Evolutionary conservation across 1,140 invertebrate genomes (phyloP), one percentile per base, ranked within the genome.

Genomic region (Pseudoatta argentina): DNA sequence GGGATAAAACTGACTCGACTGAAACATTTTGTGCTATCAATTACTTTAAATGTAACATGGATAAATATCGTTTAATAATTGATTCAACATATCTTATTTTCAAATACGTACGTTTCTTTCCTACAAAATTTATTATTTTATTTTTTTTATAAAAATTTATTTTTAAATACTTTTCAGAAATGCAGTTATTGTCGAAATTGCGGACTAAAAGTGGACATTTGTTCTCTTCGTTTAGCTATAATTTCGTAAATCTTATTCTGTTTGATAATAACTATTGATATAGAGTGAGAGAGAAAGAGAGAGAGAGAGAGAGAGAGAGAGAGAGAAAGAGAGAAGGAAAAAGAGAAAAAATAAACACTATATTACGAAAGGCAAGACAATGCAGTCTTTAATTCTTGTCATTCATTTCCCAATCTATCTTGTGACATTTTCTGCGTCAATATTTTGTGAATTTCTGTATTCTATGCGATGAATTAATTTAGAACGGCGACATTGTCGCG

Each of bases 381-480:
- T 72, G 39, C 2, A 82, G 24, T 83, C 69, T 83, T 75, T 61
- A 64, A 48, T 48, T 69, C 57, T 67, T 30, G 24, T 51, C 66
- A 71, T n/a, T 44, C 34, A 30, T 24, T 21, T 27, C 24, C 55
- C 24, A 61, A 39, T 61, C 8, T 61, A 59, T 18, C 24, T 12
- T 21, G 18, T 27, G 24, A 61, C n/a, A 75, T 75, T 39, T 48
- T 24, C 39, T 27, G 44, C n/a, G 39, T 73, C 53, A 83, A 75
- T 83, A 83, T 83, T 83, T 83, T 59, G 73, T 61, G 24, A 81
- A 53, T 75, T 24, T 7, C 79, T 27, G 14, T 18, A 18, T 82
- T 83, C 73, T 73, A 61, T 27, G 39, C 34, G 39, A 24, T 6
- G 78, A 71, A 88, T 88, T 88, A 88, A 88, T 76, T 82, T 69